Percentiles rank a stretch among this genome's conserved stretches.
Conservation (phyloP, 2,888 invertebrate genomes). For the Polyommatus icarus region DNA sequence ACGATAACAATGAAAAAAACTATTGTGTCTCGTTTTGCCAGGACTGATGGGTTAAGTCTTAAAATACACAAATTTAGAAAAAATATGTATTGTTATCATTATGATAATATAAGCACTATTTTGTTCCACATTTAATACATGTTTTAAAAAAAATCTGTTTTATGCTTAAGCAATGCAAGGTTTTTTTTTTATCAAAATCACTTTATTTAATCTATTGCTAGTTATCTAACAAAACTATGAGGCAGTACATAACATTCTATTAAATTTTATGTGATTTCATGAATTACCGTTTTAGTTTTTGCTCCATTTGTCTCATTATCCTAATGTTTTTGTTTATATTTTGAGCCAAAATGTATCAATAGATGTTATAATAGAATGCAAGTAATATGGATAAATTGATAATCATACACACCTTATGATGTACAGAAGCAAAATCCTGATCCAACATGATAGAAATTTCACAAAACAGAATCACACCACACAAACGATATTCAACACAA, state of each 20-base stretch:
- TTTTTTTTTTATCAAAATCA: too few species aligned
- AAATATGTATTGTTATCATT: too few species aligned
- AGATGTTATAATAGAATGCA: background rate
- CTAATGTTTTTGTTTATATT: background rate
- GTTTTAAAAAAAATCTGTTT: too few species aligned
- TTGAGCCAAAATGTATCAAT: background rate
- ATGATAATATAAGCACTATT: too few species aligned
- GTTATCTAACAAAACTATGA: background rate
- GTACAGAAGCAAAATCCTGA: slow-evolving; percentile 2
- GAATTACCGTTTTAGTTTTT: background rate
- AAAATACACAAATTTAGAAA: too few species aligned
- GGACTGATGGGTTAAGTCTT: too few species aligned
- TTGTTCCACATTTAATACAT: too few species aligned
- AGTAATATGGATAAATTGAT: background rate
- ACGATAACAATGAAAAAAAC: too few species aligned
- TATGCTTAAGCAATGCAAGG: too few species aligned
- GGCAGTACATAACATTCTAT: too few species aligned
- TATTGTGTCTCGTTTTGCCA: too few species aligned
- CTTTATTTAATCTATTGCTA: background rate
- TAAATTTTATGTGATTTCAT: too few species aligned
- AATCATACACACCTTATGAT: slow-evolving; percentile 18
- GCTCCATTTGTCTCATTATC: background rate
- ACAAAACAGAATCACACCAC: slow-evolving; percentile 28
- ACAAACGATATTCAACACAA: slow-evolving; percentile 28
- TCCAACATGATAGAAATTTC: slow-evolving; percentile 29